phyloP scores from a whole-genome alignment of 2,797 vertebrate genomes.

The Tokudaia muenninki region DNA sequence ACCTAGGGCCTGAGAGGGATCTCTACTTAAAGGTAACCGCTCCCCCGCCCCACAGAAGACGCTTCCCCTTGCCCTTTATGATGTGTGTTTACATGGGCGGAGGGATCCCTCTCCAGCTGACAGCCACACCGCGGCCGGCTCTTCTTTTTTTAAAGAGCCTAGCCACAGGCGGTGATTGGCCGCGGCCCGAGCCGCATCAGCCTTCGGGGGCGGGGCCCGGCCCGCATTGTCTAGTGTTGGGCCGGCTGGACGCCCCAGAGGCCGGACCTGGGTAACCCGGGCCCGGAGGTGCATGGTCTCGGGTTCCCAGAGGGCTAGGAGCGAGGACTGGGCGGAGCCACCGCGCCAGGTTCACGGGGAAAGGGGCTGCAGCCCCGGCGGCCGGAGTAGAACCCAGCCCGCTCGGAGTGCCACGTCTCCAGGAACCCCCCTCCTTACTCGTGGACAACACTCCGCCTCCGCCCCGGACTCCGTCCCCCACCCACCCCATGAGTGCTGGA shows the following conservation, averaged over 20 bases:
- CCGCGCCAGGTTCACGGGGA: background rate
- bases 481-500: background rate
- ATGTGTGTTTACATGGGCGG: constrained; percentile 95
- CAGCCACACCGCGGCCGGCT: constrained; percentile 90
- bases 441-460: constrained; percentile 70
- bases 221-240: constrained; percentile 73
- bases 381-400: background rate
- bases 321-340: background rate
- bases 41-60: background rate
- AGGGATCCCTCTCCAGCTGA: constrained; percentile 94
- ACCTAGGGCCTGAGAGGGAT: background rate
- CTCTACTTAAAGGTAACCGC: background rate
- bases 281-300: background rate
- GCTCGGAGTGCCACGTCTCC: constrained; percentile 79
- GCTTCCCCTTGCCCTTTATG: constrained; percentile 79
- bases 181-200: constrained; percentile 19
- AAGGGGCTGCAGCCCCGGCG: background rate
- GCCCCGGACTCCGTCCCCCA: constrained; percentile 39
- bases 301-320: background rate
- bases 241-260: constrained; percentile 54
- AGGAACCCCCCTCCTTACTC: constrained; percentile 69
- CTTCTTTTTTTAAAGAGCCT: constrained; percentile 99
- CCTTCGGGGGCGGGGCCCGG: constrained; percentile 50
- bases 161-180: constrained; percentile 88
- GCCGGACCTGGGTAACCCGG: constrained; percentile 37